Conservation (phyloP, 1,140 invertebrate genomes). For the Calephelis nemesis region DNA sequence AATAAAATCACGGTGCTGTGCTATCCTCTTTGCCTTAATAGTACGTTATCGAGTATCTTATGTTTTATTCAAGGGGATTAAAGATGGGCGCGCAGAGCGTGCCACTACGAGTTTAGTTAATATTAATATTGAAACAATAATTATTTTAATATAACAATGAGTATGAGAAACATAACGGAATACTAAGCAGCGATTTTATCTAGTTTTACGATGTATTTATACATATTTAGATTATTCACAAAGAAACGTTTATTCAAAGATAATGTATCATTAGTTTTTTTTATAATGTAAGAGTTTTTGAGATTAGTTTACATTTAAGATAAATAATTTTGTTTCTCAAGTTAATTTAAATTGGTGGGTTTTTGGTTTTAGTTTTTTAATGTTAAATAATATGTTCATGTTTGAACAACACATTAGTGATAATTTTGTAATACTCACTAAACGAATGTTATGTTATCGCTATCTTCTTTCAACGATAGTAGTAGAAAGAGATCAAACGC, state of each 20-base stretch:
- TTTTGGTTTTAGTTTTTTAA: too few relatives aligned
- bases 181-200: conserved; percentile 7
- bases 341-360: too few relatives aligned
- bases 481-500: too few relatives aligned
- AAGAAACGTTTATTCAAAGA: neutral
- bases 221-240: conserved; percentile 1
- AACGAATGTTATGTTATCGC: too few relatives aligned
- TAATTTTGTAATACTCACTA: too few relatives aligned
- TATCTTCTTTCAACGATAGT: too few relatives aligned
- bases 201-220: conserved; percentile 2
- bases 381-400: too few relatives aligned
- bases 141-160: conserved; percentile 54
- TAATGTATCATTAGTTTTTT: too few relatives aligned
- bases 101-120: conserved; percentile 58
- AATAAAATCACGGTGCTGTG: neutral
- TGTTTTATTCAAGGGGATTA: conserved; percentile 75
- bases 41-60: conserved; percentile 68
- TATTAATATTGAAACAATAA: conserved; percentile 49
- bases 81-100: conserved; percentile 46
- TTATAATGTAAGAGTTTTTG: too few relatives aligned
- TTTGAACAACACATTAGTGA: too few relatives aligned
- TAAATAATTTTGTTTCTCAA: too few relatives aligned
- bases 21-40: conserved; percentile 31
- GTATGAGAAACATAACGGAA: conserved; percentile 26
- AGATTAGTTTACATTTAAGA: too few relatives aligned